phyloP scores from a whole-genome alignment of 2,113 vertebrate genomes.

The Gadus chalcogrammus region DNA sequence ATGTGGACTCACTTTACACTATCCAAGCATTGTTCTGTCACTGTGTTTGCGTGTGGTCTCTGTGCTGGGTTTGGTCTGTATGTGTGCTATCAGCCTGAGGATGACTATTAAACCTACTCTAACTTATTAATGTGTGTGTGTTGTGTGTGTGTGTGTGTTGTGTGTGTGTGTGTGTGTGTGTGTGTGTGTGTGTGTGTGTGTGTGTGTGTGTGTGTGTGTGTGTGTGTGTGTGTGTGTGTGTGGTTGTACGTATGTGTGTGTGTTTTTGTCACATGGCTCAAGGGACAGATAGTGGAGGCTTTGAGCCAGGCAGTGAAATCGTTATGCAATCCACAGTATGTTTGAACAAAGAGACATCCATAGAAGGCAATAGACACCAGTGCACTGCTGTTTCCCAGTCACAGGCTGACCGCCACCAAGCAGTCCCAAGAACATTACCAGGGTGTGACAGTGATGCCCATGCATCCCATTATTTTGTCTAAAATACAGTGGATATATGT shows the following conservation, averaged over 20 bases:
- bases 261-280: conserved; percentile 34
- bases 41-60: not conserved
- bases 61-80: conserved; percentile 5
- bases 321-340: conserved; percentile 54
- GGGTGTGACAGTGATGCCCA: too few species aligned
- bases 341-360: conserved; percentile 25
- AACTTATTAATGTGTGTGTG: too few species aligned
- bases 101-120: conserved; percentile 18
- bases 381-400: too few species aligned
- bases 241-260: conserved; percentile 1
- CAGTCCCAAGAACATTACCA: too few species aligned
- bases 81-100: conserved; percentile 1
- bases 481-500: too few species aligned
- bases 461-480: too few species aligned
- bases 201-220: conserved; percentile 24
- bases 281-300: conserved; percentile 46
- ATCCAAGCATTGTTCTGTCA: conserved; percentile 28
- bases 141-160: conserved; percentile 25
- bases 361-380: not conserved
- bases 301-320: conserved; percentile 41
- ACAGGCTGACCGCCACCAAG: too few species aligned
- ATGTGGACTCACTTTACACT: conserved; percentile 32
- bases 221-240: conserved; percentile 8
- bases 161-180: conserved; percentile 1
- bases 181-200: not conserved